phyloP scores from a whole-genome alignment of 2,797 vertebrate species.

The Acridotheres tristis region DNA sequence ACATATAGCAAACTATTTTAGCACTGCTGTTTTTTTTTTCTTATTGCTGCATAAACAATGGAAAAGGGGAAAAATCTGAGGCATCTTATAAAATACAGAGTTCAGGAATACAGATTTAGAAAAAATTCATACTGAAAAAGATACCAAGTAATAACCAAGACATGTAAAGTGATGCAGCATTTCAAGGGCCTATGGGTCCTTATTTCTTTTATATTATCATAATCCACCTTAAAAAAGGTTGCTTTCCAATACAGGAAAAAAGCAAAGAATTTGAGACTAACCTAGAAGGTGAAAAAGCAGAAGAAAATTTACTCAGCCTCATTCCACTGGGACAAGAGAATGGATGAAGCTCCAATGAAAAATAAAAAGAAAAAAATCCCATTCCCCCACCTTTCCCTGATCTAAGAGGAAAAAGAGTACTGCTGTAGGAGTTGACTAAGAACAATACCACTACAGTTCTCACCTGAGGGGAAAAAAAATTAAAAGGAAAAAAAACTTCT shows the following conservation, averaged over 20 bases:
- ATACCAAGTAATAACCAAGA: background rate
- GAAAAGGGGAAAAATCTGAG: background rate
- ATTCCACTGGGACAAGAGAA: background rate
- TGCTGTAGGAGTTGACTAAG: background rate
- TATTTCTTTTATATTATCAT: background rate
- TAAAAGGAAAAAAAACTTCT: background rate
- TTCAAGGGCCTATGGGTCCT: background rate
- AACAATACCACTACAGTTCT: background rate
- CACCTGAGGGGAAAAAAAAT: background rate
- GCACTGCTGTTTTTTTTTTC: background rate
- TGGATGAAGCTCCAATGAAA: background rate
- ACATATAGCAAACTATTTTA: background rate
- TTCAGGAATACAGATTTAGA: background rate
- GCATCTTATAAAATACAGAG: background rate
- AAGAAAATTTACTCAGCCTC: background rate
- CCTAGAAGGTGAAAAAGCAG: background rate
- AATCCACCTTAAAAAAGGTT: background rate
- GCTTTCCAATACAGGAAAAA: background rate
- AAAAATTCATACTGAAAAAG: background rate
- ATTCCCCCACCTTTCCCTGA: background rate
- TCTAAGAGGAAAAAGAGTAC: accelerated
- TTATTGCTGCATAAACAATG: background rate
- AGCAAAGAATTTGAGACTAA: background rate
- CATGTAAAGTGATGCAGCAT: background rate
- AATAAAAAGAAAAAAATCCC: background rate